Evolutionary conservation across 1,140 invertebrate species (phyloP).

Genomic region (Cherax quadricarinatus): DNA sequence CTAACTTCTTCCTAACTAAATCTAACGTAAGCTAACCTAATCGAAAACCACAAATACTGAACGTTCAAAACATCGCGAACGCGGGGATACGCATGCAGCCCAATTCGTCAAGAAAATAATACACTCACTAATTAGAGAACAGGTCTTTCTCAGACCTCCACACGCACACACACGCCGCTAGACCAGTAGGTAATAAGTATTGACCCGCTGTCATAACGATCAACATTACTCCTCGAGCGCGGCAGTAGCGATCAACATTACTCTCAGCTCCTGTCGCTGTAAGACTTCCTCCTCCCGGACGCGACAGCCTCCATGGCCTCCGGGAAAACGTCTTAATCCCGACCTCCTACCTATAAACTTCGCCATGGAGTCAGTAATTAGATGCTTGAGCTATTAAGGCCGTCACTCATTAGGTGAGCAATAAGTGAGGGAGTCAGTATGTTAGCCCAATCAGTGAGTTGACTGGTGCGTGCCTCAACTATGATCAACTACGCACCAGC

Average conservation of each 20-base stretch:
- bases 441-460: slow-evolving; percentile 27
- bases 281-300: neutral
- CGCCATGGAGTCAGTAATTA: slow-evolving; percentile 28
- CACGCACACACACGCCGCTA: neutral
- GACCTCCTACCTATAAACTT: neutral
- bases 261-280: too few relatives aligned
- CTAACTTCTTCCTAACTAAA: too few relatives aligned
- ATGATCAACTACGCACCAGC: too few relatives aligned
- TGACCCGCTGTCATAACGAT: neutral
- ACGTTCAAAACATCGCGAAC: too few relatives aligned
- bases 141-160: neutral
- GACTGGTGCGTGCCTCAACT: neutral
- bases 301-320: neutral
- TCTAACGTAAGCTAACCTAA: too few relatives aligned
- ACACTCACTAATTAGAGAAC: too few relatives aligned
- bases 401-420: slow-evolving; percentile 34
- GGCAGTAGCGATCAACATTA: neutral
- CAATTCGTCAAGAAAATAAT: too few relatives aligned
- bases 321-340: too few relatives aligned
- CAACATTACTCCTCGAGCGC: neutral
- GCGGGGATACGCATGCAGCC: too few relatives aligned
- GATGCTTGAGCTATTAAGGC: slow-evolving; percentile 10
- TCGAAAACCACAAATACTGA: too few relatives aligned
- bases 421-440: slow-evolving; percentile 30
- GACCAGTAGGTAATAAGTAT: slow-evolving; percentile 14